Evolutionary conservation across 2,113 vertebrate species (phyloP).

Genomic region (Gymnogyps californianus): DNA sequence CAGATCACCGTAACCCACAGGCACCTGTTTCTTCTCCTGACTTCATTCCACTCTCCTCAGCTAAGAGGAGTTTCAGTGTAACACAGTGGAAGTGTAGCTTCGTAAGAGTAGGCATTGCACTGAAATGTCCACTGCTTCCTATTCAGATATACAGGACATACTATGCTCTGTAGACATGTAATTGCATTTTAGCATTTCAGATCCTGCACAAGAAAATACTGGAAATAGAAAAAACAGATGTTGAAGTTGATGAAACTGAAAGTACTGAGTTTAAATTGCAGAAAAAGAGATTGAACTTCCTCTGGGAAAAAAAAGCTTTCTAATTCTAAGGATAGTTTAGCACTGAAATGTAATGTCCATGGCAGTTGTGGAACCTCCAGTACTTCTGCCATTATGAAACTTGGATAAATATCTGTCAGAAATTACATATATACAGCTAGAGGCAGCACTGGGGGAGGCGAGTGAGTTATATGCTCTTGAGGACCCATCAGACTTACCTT

Average conservation of each 20-base stretch:
- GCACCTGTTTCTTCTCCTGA: background rate
- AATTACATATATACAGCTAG: background rate
- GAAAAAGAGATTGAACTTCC: background rate
- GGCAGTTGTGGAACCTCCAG: background rate
- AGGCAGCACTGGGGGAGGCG: background rate
- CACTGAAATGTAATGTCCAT: background rate
- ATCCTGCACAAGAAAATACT: background rate
- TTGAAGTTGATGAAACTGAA: background rate
- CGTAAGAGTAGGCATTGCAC: background rate
- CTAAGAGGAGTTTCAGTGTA: background rate
- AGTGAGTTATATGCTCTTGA: background rate
- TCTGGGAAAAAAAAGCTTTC: background rate
- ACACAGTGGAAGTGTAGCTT: background rate
- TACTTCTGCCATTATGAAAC: background rate
- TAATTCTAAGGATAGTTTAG: background rate
- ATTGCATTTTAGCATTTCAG: background rate
- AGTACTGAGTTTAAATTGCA: background rate
- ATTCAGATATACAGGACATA: background rate
- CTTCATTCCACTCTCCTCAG: background rate
- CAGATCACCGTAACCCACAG: background rate
- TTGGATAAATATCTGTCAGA: background rate
- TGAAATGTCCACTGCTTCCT: background rate
- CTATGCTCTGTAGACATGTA: background rate
- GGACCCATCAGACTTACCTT: background rate
- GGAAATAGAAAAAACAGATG: background rate